Evolutionary conservation across 1,140 invertebrate species (phyloP).

Genomic region (Cherax destructor): DNA sequence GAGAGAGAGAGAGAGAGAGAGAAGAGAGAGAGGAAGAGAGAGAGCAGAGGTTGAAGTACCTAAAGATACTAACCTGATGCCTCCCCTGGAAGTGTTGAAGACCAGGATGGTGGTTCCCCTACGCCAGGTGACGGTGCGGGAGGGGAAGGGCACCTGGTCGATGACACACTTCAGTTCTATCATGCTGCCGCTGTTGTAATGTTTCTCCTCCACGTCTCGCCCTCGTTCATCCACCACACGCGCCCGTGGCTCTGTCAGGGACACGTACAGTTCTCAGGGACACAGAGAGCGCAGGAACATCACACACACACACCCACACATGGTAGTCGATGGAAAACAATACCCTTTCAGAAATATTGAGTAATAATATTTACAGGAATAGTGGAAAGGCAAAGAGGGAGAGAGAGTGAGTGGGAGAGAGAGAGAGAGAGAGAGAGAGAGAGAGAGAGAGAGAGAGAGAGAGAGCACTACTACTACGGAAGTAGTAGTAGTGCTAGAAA

Average conservation of each 20-base stretch:
- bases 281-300: no score
- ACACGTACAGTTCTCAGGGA: no score
- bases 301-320: no score
- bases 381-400: no score
- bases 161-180: conserved; percentile 48
- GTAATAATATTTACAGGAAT: no score
- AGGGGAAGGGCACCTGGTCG: conserved; percentile 47
- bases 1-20: background rate
- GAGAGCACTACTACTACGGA: no score
- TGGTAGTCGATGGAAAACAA: no score
- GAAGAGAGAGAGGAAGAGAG: no score
- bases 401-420: background rate
- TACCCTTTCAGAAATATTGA: no score
- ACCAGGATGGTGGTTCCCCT: conserved; percentile 18
- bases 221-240: conserved; percentile 51
- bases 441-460: conserved; percentile 12
- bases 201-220: conserved; percentile 23
- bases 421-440: conserved; percentile 6
- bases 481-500: no score
- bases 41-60: background rate
- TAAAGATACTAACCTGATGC: conserved; percentile 31
- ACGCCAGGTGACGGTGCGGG: conserved; percentile 36
- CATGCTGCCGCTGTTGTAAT: conserved; percentile 63
- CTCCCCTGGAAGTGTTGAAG: conserved; percentile 57
- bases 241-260: conserved; percentile 18